A percentile compares a stretch with the other conserved stretches of the same genome.
phyloP scores from a whole-genome alignment of 1,140 invertebrate genomes.

The Procambarus clarkii region DNA sequence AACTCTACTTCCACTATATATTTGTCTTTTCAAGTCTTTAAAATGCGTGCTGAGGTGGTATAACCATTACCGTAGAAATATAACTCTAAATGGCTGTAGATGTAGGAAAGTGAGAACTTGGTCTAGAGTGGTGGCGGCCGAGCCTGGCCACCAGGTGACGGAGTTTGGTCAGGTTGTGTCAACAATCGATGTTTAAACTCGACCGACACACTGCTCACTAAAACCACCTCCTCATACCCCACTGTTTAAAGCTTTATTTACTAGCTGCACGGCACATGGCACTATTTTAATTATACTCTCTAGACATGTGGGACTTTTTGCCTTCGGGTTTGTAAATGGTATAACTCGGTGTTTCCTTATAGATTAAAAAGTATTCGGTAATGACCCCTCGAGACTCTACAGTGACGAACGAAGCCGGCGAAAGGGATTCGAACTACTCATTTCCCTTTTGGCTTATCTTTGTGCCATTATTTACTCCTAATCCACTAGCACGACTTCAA shows the following conservation, averaged over 20 bases:
- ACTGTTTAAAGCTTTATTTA: conserved; percentile 43
- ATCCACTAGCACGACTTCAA: conserved; percentile 62
- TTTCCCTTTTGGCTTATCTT: conserved; percentile 57
- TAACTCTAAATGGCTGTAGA: neutral
- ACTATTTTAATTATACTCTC: neutral
- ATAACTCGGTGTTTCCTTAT: too few species aligned
- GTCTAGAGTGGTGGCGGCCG: neutral
- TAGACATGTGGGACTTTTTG: neutral
- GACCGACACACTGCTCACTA: conserved; percentile 64
- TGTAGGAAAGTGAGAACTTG: neutral
- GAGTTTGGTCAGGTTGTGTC: conserved; percentile 67
- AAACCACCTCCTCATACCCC: conserved; percentile 57
- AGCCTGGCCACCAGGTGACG: conserved; percentile 55
- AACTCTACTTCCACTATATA: too few species aligned
- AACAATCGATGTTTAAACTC: conserved; percentile 63
- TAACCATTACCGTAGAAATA: neutral
- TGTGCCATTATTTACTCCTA: conserved; percentile 67
- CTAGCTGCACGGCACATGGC: conserved; percentile 3
- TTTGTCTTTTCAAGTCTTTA: too few species aligned
- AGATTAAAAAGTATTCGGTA: too few species aligned
- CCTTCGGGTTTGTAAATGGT: too few species aligned
- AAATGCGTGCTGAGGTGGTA: too few species aligned
- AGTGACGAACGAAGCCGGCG: conserved; percentile 35
- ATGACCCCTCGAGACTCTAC: neutral
- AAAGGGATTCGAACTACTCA: conserved; percentile 48